Percentiles rank a stretch among this genome's conserved stretches.
Conservation (phyloP, 2,888 invertebrate species). For the Cantharis rufa region DNA sequence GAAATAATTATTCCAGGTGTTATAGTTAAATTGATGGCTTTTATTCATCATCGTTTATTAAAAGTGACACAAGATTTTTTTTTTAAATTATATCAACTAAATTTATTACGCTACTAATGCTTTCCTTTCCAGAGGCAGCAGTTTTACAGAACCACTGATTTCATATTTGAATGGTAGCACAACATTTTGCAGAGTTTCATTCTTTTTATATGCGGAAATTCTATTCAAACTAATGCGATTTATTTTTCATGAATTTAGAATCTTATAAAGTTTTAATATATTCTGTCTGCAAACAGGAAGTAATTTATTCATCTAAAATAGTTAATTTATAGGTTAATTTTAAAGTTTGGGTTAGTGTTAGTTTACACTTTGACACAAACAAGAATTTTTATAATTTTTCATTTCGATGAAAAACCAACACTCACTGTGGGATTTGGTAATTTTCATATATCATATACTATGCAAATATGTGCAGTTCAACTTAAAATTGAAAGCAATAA, state of each 20-base stretch:
- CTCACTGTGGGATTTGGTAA: too few species aligned
- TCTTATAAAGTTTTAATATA: slow-evolving; percentile 29
- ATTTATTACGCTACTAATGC: slow-evolving; percentile 17
- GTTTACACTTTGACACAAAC: background rate
- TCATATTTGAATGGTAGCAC: slow-evolving; percentile 16
- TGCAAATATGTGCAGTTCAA: too few species aligned
- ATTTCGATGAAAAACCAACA: background rate
- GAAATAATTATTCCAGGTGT: slow-evolving; percentile 18
- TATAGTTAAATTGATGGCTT: slow-evolving; percentile 13
- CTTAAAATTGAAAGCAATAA: too few species aligned
- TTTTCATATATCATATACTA: too few species aligned
- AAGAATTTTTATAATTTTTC: background rate
- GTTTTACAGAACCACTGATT: slow-evolving; percentile 15
- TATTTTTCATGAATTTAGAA: slow-evolving; percentile 27
- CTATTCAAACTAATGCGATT: slow-evolving; percentile 26
- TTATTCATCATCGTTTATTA: slow-evolving; percentile 23
- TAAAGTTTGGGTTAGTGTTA: slow-evolving; percentile 1
- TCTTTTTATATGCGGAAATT: slow-evolving; percentile 14
- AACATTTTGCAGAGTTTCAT: slow-evolving; percentile 7
- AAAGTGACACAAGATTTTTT: slow-evolving; percentile 19
- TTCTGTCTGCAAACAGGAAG: slow-evolving; percentile 18
- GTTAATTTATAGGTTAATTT: slow-evolving; percentile 24
- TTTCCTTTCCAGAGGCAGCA: slow-evolving; percentile 13
- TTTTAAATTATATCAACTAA: slow-evolving; percentile 15
- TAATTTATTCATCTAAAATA: slow-evolving; percentile 22